phyloP scores from a whole-genome alignment of 35 echinoderm and acorn worm species.

The Stichopus chloronotus region DNA sequence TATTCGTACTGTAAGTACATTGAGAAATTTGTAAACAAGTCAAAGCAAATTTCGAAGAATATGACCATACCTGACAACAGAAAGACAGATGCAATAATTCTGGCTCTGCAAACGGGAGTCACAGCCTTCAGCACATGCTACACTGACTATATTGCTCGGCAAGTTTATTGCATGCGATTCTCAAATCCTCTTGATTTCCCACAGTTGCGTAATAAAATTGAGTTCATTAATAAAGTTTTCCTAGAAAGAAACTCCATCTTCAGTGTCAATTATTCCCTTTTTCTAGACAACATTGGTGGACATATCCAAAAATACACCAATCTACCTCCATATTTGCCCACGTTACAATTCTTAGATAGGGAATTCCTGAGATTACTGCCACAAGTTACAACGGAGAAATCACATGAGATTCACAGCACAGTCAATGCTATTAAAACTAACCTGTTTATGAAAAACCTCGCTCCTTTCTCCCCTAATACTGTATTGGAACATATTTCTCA shows the following conservation, averaged over 20 bases:
- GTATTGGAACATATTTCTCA: neutral
- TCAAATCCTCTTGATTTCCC: neutral
- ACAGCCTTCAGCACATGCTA: neutral
- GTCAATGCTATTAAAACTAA: neutral
- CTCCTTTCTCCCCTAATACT: neutral
- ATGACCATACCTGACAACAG: neutral
- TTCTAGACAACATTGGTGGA: neutral
- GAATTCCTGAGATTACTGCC: neutral
- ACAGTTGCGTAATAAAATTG: neutral
- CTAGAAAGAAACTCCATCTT: too few species aligned
- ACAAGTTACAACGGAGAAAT: neutral
- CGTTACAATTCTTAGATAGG: neutral
- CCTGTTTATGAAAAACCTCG: neutral
- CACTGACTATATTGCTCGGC: neutral
- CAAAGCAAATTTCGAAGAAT: neutral
- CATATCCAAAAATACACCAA: neutral
- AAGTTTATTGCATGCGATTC: neutral
- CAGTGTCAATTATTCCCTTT: too few species aligned
- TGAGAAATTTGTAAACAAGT: neutral
- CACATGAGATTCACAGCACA: neutral
- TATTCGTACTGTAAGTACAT: neutral
- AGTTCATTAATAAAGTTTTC: neutral
- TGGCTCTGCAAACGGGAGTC: neutral
- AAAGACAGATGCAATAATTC: neutral
- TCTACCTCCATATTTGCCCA: neutral